Conservation (phyloP, 2,797 vertebrate species). For the Falco naumanni region DNA sequence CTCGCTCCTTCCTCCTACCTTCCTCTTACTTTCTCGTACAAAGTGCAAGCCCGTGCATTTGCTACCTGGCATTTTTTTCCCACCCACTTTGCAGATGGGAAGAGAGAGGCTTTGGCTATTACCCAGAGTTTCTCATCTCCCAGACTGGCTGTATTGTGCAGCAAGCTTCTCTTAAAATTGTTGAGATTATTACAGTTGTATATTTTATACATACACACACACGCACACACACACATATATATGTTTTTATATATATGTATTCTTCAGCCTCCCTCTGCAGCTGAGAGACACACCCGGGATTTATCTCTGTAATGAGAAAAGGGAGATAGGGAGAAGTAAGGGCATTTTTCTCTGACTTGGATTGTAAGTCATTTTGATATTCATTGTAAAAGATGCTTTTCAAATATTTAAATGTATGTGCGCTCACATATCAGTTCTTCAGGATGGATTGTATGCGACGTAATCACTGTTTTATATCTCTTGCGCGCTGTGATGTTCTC, state of each 20-base stretch:
- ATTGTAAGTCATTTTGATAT: conserved; percentile 80
- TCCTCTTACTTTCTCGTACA: neutral
- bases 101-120: neutral
- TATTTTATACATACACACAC: conserved; percentile 36
- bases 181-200: conserved; percentile 55
- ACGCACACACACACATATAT: neutral
- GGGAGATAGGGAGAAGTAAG: conserved; percentile 74
- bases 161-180: conserved; percentile 35
- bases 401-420: conserved; percentile 81
- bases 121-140: neutral
- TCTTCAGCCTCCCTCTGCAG: conserved; percentile 47
- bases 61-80: neutral
- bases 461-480: conserved; percentile 60
- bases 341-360: conserved; percentile 75
- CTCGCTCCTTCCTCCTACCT: neutral
- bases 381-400: conserved; percentile 80
- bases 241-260: conserved; percentile 15
- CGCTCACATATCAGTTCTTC: conserved; percentile 71
- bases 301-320: conserved; percentile 83
- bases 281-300: conserved; percentile 65
- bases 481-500: conserved; percentile 12
- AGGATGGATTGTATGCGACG: conserved; percentile 53
- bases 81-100: neutral
- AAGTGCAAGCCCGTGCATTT: neutral
- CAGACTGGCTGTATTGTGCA: conserved; percentile 10